A percentile compares a stretch with the other conserved stretches of the same genome.
Evolutionary conservation across 2,888 invertebrate species (phyloP).

Genomic region (Drosophila nr. perissopoda): DNA sequence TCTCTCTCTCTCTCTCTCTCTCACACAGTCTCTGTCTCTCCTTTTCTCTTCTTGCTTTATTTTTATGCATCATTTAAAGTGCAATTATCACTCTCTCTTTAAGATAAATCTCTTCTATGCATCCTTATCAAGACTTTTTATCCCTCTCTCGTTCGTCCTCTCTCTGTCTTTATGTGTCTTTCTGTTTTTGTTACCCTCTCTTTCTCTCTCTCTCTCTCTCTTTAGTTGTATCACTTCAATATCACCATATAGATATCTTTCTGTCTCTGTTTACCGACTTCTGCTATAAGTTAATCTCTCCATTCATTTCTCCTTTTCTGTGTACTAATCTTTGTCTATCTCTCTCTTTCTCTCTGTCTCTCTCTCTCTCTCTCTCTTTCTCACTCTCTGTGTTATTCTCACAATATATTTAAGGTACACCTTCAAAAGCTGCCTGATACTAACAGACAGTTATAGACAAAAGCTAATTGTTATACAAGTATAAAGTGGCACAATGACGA

Average conservation of each 20-base stretch:
- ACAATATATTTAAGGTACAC: neutral
- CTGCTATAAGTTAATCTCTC: neutral
- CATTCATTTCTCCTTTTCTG: neutral
- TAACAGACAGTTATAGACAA: slow-evolving; percentile 14
- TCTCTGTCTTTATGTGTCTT: neutral
- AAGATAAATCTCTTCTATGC: neutral
- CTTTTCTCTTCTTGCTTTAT: neutral
- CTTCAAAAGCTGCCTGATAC: neutral
- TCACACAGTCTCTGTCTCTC: neutral
- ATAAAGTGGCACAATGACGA: neutral
- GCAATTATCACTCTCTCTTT: neutral
- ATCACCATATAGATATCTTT: neutral
- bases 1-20: neutral
- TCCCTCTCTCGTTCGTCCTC: neutral
- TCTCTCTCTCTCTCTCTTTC: neutral
- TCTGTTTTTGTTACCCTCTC: neutral
- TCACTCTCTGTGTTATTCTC: neutral
- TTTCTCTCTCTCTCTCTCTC: neutral
- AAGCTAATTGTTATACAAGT: slow-evolving; percentile 30
- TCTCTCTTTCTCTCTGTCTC: neutral
- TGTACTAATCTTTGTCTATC: neutral
- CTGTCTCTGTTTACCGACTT: neutral
- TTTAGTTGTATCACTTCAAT: neutral
- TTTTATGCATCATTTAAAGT: neutral
- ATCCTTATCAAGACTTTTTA: neutral